These are phyloP conservation scores for Manis pentadactyla DNA, from an alignment of 2,797 vertebrate genomes.

Conservation along the genomic window DNA sequence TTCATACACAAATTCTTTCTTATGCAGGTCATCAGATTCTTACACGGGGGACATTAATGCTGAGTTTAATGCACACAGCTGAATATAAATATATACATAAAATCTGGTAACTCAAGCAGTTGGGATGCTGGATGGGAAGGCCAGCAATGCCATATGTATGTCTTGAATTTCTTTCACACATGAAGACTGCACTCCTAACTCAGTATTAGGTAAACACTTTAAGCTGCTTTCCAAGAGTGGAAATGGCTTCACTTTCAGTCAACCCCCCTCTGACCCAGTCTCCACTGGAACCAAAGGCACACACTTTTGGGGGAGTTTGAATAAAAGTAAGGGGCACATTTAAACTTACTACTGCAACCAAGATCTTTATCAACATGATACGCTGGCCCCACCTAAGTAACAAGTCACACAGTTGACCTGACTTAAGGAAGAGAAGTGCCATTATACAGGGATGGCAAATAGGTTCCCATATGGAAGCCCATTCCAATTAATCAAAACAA, in stretches of 20 bases:
- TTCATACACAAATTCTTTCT: slow-evolving; percentile 78
- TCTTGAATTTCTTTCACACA: neutral
- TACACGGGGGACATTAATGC: neutral
- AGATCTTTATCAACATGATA: neutral
- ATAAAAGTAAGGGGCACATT: neutral
- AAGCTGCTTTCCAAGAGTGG: neutral
- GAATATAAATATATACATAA: neutral
- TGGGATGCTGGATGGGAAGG: neutral
- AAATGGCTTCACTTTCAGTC: neutral
- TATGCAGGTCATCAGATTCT: slow-evolving; percentile 72
- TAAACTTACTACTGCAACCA: neutral
- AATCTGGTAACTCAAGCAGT: neutral
- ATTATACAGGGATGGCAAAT: neutral
- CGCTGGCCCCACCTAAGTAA: neutral
- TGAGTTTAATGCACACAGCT: neutral
- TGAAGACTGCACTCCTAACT: neutral
- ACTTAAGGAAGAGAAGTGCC: neutral
- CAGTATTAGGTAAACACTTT: neutral
- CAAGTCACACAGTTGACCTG: neutral
- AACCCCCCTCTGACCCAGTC: neutral
- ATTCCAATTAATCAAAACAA: neutral
- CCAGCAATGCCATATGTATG: neutral
- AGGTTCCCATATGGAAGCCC: neutral
- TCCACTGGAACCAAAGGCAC: neutral
- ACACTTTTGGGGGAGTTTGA: neutral